phyloP scores from a whole-genome alignment of 2,888 invertebrate genomes.

The Rotaria socialis region DNA sequence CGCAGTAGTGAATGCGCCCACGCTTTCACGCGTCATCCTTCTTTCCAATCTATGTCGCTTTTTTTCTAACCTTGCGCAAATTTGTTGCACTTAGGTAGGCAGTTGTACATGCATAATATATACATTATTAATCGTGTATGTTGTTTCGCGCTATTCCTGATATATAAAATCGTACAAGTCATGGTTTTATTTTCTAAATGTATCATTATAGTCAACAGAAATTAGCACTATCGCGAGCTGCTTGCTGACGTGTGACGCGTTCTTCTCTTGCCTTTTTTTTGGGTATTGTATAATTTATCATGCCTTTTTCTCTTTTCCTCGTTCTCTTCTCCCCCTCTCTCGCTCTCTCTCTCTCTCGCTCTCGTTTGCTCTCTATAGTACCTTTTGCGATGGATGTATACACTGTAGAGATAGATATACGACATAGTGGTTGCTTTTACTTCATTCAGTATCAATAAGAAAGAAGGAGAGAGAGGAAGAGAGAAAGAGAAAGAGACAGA shows the following conservation, averaged over 20 bases:
- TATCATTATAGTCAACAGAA: not conserved
- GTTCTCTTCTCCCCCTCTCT: not conserved
- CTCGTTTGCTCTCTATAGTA: not conserved
- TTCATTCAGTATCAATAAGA: not conserved
- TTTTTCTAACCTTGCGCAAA: not conserved
- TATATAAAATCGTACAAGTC: not conserved
- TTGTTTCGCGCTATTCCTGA: not conserved
- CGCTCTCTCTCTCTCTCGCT: not conserved
- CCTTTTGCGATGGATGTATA: not conserved
- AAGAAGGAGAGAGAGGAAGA: not conserved
- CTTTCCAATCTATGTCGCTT: not conserved
- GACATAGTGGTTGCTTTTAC: not conserved
- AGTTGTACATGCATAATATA: not conserved
- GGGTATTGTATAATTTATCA: not conserved
- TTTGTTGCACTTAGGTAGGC: not conserved
- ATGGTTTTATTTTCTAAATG: slow-evolving; percentile 10
- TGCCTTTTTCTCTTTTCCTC: not conserved
- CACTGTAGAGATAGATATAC: not conserved
- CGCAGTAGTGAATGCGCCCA: not conserved
- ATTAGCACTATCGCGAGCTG: not conserved
- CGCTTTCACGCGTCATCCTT: not conserved
- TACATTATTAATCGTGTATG: not conserved
- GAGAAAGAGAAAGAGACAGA: not conserved
- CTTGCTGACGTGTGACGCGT: slow-evolving; percentile 21
- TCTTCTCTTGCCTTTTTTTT: not conserved